Percentiles rank a stretch among this genome's conserved stretches.
phyloP scores from a whole-genome alignment of 2,888 invertebrate species.

The Lasioglossum leucozonium region DNA sequence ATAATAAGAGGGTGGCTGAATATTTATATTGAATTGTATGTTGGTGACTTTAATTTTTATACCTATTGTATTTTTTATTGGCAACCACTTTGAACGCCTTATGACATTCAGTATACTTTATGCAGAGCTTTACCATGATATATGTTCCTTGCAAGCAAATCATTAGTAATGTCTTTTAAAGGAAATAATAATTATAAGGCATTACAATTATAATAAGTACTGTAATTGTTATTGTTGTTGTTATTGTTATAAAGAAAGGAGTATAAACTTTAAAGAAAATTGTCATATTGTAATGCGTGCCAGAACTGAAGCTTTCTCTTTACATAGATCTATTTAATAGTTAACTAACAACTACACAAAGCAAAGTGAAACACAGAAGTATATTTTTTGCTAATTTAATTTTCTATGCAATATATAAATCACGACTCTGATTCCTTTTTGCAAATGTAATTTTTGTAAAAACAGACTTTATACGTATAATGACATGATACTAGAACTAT shows the following conservation, averaged over 20 bases:
- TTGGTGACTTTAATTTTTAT: constrained; percentile 27
- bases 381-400: constrained; percentile 62
- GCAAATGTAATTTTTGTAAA: constrained; percentile 29
- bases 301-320: constrained; percentile 56
- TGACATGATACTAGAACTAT: constrained; percentile 23
- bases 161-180: constrained; percentile 60
- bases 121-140: constrained; percentile 54
- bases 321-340: constrained; percentile 55
- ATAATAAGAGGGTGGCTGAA: constrained; percentile 24
- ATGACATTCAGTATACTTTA: constrained; percentile 62
- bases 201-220: constrained; percentile 69
- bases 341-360: constrained; percentile 45
- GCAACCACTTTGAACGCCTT: constrained; percentile 31
- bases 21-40: constrained; percentile 9
- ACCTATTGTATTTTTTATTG: constrained; percentile 23
- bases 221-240: constrained; percentile 75
- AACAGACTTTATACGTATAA: not conserved
- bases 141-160: constrained; percentile 69
- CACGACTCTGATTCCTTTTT: constrained; percentile 43
- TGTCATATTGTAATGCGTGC: constrained; percentile 47
- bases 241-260: constrained; percentile 70
- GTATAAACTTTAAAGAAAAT: constrained; percentile 64
- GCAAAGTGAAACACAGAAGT: constrained; percentile 44
- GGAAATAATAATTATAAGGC: constrained; percentile 54
- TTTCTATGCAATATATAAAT: constrained; percentile 51